Evolutionary conservation across 2,888 invertebrate species (phyloP), one percentile per base, ranked within the genome.

Genomic region (Melipona beecheii): DNA sequence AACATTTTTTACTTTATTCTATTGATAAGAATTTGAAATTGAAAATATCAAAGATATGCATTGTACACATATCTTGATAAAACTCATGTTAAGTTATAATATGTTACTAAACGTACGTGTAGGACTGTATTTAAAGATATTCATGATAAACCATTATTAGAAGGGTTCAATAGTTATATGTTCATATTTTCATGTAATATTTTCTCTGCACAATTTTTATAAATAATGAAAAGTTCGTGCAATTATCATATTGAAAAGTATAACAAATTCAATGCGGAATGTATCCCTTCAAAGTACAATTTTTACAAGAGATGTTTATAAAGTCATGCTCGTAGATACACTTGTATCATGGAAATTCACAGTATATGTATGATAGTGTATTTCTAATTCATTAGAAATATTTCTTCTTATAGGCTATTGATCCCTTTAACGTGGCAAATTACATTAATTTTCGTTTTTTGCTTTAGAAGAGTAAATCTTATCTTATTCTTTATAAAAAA

Each of bases 1-100:
- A 2, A 24, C 64, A 78, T 82, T 85, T 82, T 82, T 85, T 81
- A 85, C 85, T 82, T 86, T 71, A 58, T 78, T 84, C 75, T 80
- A 79, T 54, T 50, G 19, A 78, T 83, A 78, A 69, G 68, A 15
- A 66, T 50, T 9, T 15, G 27, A 80, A 74, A 68, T 71, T 70
- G 56, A 49, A 54, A 56, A 70, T 24, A 56, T 56, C 13, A 31
- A 15, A 68, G 19, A 27, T 78, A 77, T 64, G 19, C 9, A 52
- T 84, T 75, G 58, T 60, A 68, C 9, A 0, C 68, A 62, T 54
- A 43, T 71, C 31, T 36, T 15, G 36, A 0, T 74, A 74, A 68
- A 49, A 17, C 36, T 70, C 43, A 62, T 52, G 58, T 74, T 56
- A 52, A 69, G 21, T 27, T 54, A 50, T 73, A 71, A 70, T 31